phyloP scores from a whole-genome alignment of 1,140 invertebrate genomes.

The Drosophila neocordata region DNA sequence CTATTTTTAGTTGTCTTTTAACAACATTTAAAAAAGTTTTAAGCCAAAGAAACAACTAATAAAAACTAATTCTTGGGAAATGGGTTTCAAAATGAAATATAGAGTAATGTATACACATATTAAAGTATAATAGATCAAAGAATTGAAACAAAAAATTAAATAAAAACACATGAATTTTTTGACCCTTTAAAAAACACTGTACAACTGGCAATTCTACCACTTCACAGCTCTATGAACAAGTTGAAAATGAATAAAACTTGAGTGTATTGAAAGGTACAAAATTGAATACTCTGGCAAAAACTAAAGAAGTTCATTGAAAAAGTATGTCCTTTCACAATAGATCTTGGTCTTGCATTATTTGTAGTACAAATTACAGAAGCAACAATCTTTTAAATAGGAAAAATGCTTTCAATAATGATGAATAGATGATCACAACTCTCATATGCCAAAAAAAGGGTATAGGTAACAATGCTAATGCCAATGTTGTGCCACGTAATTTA shows the following conservation, averaged over 20 bases:
- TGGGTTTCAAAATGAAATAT: too few relatives aligned
- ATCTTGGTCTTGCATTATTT: too few relatives aligned
- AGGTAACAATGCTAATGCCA: conserved; percentile 27
- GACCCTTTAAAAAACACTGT: conserved; percentile 6
- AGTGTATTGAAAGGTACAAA: conserved; percentile 20
- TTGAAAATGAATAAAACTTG: conserved; percentile 6
- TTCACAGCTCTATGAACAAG: background rate
- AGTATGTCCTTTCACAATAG: conserved; percentile 8
- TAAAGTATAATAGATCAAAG: background rate
- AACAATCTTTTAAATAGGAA: too few relatives aligned
- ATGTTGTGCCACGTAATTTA: conserved; percentile 41
- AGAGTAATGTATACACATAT: background rate
- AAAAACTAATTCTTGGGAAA: too few relatives aligned
- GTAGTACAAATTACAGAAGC: too few relatives aligned
- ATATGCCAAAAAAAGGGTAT: conserved; percentile 29
- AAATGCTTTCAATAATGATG: background rate
- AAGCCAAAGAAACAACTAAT: too few relatives aligned
- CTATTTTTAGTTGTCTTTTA: too few relatives aligned
- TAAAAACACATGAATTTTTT: conserved; percentile 1
- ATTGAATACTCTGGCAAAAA: conserved; percentile 40
- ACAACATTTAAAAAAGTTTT: background rate
- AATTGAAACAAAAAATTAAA: background rate
- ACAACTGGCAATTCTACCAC: background rate
- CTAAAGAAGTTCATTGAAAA: conserved; percentile 17
- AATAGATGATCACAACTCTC: conserved; percentile 40